A percentile compares a stretch with the other conserved stretches of the same genome.
phyloP scores from a whole-genome alignment of 2,113 vertebrate genomes.

The Dolichallabes microphthalmus region DNA sequence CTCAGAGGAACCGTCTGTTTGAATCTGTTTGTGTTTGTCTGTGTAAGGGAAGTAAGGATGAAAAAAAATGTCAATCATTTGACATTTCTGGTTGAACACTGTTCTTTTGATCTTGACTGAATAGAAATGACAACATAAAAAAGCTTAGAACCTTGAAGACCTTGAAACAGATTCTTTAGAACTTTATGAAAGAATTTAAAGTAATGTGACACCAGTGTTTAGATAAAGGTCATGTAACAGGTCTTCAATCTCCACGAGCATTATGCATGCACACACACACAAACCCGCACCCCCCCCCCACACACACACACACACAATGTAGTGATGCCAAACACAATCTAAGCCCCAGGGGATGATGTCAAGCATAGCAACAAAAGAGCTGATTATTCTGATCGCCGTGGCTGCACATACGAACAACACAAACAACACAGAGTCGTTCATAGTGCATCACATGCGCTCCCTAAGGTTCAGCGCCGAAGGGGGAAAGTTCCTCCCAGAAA shows the following conservation, averaged over 20 bases:
- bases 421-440: slow-evolving; percentile 33
- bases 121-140: neutral
- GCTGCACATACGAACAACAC: slow-evolving; percentile 40
- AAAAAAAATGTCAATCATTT: neutral
- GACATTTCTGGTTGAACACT: neutral
- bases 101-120: neutral
- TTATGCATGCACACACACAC: slow-evolving; percentile 8
- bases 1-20: slow-evolving; percentile 6
- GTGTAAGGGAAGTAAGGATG: neutral
- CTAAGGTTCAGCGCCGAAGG: neutral
- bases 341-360: slow-evolving; percentile 37
- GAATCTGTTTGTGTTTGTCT: slow-evolving; percentile 13
- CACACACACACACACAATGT: slow-evolving; percentile 27
- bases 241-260: neutral
- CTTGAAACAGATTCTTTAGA: neutral
- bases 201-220: slow-evolving; percentile 2
- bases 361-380: slow-evolving; percentile 47
- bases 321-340: slow-evolving; percentile 5
- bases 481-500: neutral
- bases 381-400: slow-evolving; percentile 50
- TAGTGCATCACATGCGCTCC: slow-evolving; percentile 18
- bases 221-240: slow-evolving; percentile 22
- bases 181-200: neutral
- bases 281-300: slow-evolving; percentile 19
- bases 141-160: neutral